Evolutionary conservation across 2,888 invertebrate genomes (phyloP), one percentile per base, ranked within the genome.

Genomic region (Ametastegia equiseti): DNA sequence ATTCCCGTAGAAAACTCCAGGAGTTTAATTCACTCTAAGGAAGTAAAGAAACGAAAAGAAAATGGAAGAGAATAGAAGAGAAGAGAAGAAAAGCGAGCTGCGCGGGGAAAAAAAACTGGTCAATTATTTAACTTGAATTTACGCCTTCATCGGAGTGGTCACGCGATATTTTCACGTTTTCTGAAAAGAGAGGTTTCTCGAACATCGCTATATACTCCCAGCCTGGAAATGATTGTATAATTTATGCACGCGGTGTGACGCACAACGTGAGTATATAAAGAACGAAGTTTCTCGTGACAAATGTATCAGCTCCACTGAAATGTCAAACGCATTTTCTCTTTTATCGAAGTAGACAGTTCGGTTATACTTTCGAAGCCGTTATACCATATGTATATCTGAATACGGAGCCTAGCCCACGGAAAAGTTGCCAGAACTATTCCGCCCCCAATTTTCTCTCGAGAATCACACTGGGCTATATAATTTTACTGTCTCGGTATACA

Each of bases 141-240:
- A 82, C 83, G 85, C 88, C 87, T 88, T 87, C 88, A 88, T 89
- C 87, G 88, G 87, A 84, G 82, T 78, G 85, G 88, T 88, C 89
- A 88, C 89, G 89, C 88, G 88, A 89, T 87, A 84, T 39, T 23
- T 27, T 19, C 15, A 60, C 30, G 15, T 60, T 60, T 57, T 23
- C 27, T 57, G 13, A 11, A 57, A 57, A 11, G 27, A 27, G 27
- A 27, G 27, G 13, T 57, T 57, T 57, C 27, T 57, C 30, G 13
- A 7, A 23, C 60, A 13, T 23, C 30, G 30, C 47, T 1, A 13
- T 60, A 15, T n/a, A n/a, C n/a, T 60, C 30, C 27, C 13, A 30
- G 30, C 1, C 30, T 30, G 60, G n/a, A 60, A 60, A 60, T 11
- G 57, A 27, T 19, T 11, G n/a, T n/a, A 57, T 9, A 27, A 57